Evolutionary conservation across 2,113 vertebrate genomes (phyloP).

Genomic region (Canis aureus): DNA sequence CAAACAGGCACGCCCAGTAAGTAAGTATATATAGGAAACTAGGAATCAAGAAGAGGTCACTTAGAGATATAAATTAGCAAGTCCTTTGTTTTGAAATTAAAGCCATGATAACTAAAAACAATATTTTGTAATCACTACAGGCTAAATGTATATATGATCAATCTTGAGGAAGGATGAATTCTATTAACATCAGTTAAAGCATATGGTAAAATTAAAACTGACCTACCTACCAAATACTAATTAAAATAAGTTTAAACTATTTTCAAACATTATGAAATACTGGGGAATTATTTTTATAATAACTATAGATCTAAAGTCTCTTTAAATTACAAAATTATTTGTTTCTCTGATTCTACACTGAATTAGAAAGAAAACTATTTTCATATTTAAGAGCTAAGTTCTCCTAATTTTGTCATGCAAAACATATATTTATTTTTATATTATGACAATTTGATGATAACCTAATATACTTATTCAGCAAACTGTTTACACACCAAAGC

Average conservation of each 20-base stretch:
- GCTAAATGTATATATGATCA: neutral
- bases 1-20: neutral
- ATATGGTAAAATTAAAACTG: neutral
- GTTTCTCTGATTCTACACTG: neutral
- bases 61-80: neutral
- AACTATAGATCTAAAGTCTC: neutral
- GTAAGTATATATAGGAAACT: neutral
- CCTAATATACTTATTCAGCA: neutral
- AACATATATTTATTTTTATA: neutral
- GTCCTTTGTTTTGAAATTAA: neutral
- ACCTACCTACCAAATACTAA: neutral
- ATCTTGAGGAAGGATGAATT: neutral
- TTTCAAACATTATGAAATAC: neutral
- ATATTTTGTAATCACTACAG: neutral
- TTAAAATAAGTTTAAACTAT: neutral
- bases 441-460: neutral
- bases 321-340: neutral
- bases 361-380: slow-evolving; percentile 15
- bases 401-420: neutral
- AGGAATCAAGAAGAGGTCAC: neutral
- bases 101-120: neutral
- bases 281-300: neutral
- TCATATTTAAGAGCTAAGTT: neutral
- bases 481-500: neutral
- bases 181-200: neutral